A percentile compares a stretch with the other conserved stretches of the same genome.
Conservation (phyloP, 1,140 invertebrate genomes). For the Aradophagus sp. region DNA sequence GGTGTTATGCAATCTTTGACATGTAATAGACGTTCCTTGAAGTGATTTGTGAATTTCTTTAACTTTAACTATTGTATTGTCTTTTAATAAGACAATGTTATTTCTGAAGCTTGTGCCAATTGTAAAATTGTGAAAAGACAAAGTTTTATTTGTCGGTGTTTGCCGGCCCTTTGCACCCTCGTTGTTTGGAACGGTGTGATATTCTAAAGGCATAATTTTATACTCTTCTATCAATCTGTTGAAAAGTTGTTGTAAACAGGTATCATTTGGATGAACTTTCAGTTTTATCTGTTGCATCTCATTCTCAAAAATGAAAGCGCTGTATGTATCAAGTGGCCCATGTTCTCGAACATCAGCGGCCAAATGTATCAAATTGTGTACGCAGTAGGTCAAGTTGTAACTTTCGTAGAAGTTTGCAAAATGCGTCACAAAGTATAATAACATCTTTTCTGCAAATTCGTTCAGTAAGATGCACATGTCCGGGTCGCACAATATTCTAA, state of each 20-base stretch:
- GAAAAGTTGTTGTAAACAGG: conserved; percentile 11
- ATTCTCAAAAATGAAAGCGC: conserved; percentile 73
- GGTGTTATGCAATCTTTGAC: conserved; percentile 2
- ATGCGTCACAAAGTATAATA: neutral
- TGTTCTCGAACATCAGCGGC: conserved; percentile 66
- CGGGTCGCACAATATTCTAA: conserved; percentile 6
- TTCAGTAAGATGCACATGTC: neutral
- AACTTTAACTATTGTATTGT: conserved; percentile 9
- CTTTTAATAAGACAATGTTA: conserved; percentile 2
- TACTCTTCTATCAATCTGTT: conserved; percentile 9
- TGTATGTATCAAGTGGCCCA: conserved; percentile 52
- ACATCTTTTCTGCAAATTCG: neutral
- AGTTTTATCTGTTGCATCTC: conserved; percentile 68
- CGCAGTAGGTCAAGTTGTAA: conserved; percentile 27
- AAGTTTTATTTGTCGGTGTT: neutral
- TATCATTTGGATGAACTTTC: conserved; percentile 15
- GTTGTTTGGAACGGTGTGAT: neutral
- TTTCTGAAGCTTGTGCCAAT: conserved; percentile 7
- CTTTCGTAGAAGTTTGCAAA: conserved; percentile 48
- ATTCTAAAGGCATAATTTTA: conserved; percentile 1
- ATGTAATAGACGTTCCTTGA: neutral
- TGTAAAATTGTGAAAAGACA: conserved; percentile 1
- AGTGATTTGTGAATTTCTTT: neutral
- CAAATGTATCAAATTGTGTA: conserved; percentile 64
- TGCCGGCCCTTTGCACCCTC: neutral